Evolutionary conservation across 1,140 invertebrate species (phyloP), one percentile per base, ranked within the genome.

Genomic region (Helicoverpa armigera): DNA sequence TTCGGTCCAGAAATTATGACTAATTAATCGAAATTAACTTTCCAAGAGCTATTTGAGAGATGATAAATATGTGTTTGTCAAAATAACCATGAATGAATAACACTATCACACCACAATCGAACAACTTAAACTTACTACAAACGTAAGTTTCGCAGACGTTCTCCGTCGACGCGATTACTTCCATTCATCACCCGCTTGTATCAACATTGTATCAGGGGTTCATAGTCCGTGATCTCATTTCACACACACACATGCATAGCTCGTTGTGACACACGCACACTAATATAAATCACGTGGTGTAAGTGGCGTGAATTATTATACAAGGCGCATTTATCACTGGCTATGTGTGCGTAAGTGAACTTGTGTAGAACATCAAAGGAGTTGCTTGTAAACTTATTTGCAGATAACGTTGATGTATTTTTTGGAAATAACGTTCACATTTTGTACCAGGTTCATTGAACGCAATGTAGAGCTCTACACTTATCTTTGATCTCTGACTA

Each of bases 141-240:
- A 58, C 54, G 31, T 43, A 60, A 14, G 53, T 60, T 61, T 50
- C 58, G n/a, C 11, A 54, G 51, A 56, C 35, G 43, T 14, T 13
- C 43, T 43, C 10, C 16, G 56, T 75, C 53, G 58, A 3, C 51
- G 43, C 31, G 43, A 72, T 53, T 75, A 3, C 73, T 75, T 51
- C 58, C 73, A 75, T 75, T 75, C 67, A 70, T 70, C 67, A 54
- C 50, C 53, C 50, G 67, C 18, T 12, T 67, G 63, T 67, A 67
- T 67, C 72, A 74, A 74, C 72, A 74, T 48, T 56, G 72, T 74
- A 75, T 75, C 73, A 50, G 54, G 12, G 70, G 87, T 87, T 86
- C 87, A 89, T 84, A 89, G 87, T 89, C 85, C 86, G 81, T 83
- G 81, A 80, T 82, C 83, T 84, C 85, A 72, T 84, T 84, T 82